These are phyloP conservation scores for Cichladusa arquata DNA, from an alignment of 2,113 vertebrate species.

Conservation along the genomic window DNA sequence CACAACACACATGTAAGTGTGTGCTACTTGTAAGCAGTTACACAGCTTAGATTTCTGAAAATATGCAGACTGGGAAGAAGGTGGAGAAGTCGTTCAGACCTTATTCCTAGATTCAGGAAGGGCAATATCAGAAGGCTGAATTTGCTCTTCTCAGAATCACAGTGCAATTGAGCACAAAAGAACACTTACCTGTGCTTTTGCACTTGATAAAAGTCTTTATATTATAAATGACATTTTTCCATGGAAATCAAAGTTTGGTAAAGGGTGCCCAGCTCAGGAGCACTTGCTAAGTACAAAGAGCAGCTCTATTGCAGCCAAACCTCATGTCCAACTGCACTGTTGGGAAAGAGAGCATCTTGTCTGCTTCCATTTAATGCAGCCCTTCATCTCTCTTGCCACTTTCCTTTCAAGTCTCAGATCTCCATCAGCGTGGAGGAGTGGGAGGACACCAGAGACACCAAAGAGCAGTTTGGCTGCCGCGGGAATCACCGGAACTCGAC, in stretches of 20 bases:
- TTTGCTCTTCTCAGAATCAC: not conserved
- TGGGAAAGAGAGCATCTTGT: not conserved
- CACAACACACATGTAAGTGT: not conserved
- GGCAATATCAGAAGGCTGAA: not conserved
- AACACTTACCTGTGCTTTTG: not conserved
- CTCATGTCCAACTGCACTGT: not conserved
- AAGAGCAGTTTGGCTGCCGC: constrained; percentile 74
- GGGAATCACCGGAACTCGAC: constrained; percentile 78
- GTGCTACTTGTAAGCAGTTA: not conserved
- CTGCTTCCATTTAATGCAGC: not conserved
- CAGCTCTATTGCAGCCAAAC: not conserved
- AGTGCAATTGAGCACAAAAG: not conserved
- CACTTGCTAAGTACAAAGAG: not conserved
- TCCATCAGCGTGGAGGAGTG: constrained; percentile 89
- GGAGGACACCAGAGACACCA: constrained; percentile 86
- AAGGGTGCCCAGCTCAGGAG: not conserved
- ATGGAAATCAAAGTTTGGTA: not conserved
- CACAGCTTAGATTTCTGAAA: not conserved
- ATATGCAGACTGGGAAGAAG: not conserved
- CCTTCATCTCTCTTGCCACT: not conserved
- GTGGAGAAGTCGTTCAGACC: not conserved
- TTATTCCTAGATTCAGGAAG: not conserved
- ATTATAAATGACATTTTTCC: not conserved
- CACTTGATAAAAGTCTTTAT: not conserved
- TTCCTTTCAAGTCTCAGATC: constrained; percentile 82